A percentile compares a stretch with the other conserved stretches of the same genome.
phyloP scores from a whole-genome alignment of 2,797 vertebrate species.

The Micropoecilia bifurca region DNA sequence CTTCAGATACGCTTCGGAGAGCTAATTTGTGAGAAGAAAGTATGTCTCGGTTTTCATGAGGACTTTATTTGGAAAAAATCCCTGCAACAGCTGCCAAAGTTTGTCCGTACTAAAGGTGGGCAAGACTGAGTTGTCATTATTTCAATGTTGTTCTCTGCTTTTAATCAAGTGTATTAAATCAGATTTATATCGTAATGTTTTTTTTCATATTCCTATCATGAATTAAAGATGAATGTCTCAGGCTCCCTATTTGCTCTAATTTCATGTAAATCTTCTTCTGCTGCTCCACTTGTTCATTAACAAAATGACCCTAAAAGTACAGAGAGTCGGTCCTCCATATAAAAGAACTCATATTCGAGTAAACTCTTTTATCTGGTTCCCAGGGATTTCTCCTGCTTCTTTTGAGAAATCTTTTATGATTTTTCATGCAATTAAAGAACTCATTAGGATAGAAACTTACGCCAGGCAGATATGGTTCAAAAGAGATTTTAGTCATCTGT shows the following conservation, averaged over 20 bases:
- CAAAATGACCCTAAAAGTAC: constrained; percentile 9
- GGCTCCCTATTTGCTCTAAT: background rate
- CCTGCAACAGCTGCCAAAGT: constrained; percentile 22
- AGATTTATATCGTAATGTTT: background rate
- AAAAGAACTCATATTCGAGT: background rate
- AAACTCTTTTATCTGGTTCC: background rate
- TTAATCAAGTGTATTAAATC: background rate
- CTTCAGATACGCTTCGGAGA: constrained; percentile 38
- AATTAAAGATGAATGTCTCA: background rate
- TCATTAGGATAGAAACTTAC: constrained; percentile 5
- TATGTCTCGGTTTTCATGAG: constrained; percentile 40
- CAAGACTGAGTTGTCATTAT: constrained; percentile 10
- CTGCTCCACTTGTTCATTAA: background rate
- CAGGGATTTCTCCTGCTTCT: constrained; percentile 3
- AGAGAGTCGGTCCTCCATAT: no score
- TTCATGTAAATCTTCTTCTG: background rate
- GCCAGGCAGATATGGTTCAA: background rate
- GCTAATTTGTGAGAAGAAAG: constrained; percentile 47
- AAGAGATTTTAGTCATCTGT: background rate
- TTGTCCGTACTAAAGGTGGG: background rate
- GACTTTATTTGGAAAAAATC: constrained; percentile 25
- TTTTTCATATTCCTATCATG: background rate
- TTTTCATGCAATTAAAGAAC: constrained; percentile 9
- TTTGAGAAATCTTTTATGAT: constrained; percentile 6
- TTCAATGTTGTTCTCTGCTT: background rate